phyloP scores from a whole-genome alignment of 2,797 vertebrate genomes.

The Leucoraja ocellata region DNA sequence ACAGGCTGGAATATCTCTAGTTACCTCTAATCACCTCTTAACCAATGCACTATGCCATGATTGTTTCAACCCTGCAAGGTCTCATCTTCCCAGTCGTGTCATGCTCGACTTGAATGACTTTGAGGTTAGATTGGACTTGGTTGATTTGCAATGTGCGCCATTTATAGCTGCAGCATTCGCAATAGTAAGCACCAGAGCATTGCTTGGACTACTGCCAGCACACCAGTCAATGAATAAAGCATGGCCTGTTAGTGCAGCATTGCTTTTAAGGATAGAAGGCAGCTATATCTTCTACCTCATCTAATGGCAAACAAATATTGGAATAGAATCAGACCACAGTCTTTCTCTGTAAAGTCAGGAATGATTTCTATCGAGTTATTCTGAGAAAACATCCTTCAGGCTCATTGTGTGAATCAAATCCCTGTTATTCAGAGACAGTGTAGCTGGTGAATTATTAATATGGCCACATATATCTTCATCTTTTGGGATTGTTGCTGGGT shows the following conservation, averaged over 20 bases:
- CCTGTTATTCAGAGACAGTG: background rate
- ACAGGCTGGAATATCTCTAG: background rate
- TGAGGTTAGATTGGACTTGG: constrained; percentile 29
- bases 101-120: constrained; percentile 6
- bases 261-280: background rate
- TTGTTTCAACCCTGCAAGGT: background rate
- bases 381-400: constrained; percentile 1
- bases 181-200: background rate
- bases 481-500: background rate
- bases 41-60: background rate
- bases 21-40: constrained; percentile 14
- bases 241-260: background rate
- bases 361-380: background rate
- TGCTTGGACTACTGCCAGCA: background rate
- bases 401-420: background rate
- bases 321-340: constrained; percentile 24
- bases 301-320: background rate
- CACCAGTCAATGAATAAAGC: background rate
- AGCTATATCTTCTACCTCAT: constrained; percentile 19
- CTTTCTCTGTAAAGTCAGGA: background rate
- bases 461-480: background rate
- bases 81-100: background rate
- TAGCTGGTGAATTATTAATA: background rate
- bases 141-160: constrained; percentile 25
- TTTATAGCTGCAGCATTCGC: background rate